Percentiles rank a stretch among this genome's conserved stretches.
phyloP scores from a whole-genome alignment of 1,140 invertebrate species.

The fruit fly (Drosophila melanogaster) region DNA sequence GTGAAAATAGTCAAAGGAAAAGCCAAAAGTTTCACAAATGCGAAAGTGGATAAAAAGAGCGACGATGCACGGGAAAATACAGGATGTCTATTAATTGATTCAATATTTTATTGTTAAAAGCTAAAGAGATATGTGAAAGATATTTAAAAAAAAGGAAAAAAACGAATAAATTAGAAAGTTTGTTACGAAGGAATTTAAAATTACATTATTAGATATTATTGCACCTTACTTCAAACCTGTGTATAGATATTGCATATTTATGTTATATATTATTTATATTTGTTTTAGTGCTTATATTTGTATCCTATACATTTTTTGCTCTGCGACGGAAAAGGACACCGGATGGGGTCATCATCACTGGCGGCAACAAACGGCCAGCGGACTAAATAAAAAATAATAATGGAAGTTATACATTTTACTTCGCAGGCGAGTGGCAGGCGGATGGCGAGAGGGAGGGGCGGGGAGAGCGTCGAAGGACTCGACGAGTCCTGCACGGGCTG shows the following conservation, averaged over 20 bases:
- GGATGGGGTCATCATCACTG: constrained; percentile 20
- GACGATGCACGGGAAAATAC: neutral
- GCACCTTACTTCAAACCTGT: too few species aligned
- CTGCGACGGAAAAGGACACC: neutral
- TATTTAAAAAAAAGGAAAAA: too few species aligned
- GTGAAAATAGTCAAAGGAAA: constrained; percentile 32
- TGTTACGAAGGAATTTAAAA: too few species aligned
- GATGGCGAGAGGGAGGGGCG: neutral
- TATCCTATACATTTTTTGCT: constrained; percentile 5
- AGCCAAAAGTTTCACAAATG: neutral
- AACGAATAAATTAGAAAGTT: too few species aligned
- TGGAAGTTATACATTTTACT: constrained; percentile 78
- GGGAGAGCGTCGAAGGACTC: constrained; percentile 22
- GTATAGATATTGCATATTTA: too few species aligned
- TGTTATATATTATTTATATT: too few species aligned
- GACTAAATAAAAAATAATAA: constrained; percentile 59
- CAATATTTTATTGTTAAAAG: too few species aligned
- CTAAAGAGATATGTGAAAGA: too few species aligned
- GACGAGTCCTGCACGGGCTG: constrained; percentile 8
- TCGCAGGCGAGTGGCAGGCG: constrained; percentile 52
- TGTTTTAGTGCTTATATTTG: neutral
- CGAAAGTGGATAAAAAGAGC: neutral
- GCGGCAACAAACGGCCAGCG: constrained; percentile 39
- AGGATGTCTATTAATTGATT: neutral
- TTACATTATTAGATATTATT: too few species aligned